Base-by-base conservation (phyloP, 2,888 invertebrate species). In the Trichacis sp. region DNA sequence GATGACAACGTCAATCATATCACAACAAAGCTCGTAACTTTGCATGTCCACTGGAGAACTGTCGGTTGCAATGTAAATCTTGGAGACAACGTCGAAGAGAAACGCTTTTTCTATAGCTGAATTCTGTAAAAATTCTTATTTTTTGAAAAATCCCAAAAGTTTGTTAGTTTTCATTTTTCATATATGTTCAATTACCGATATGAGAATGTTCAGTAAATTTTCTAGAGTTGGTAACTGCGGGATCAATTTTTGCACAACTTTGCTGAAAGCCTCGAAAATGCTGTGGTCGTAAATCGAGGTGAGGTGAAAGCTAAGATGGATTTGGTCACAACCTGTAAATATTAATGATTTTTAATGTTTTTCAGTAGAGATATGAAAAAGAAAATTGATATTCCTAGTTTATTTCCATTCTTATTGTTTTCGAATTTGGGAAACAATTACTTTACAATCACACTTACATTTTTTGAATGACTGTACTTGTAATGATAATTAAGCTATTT, bases 261-360 rank as follows among this genome's bases (percentile, higher is more conserved):
- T 99, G 76, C 97, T 98, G 86, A 98, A 98, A 9, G 99, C 99
- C 87, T 99, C 99, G 87, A 99, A 99, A 86, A 99, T 99, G 71
- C 98, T 98, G 86, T 99, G 99, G 86, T 99, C 99, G 84, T 99
- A 99, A 73, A 99, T 99, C 64, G 98, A 98, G 17, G 98, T 99
- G 67, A 98, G 87, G 84, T 99, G 97, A 87, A 97, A 98, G 80
- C 94, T 95, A 54, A 97, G 86, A 82, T 95, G 94, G 67, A 96
- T 94, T 85, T 94, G 92, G 77, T 96, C 95, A 72, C 87, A 88
- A 18, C 89, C 90, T 88, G 68, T 48, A 82, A 80, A 43, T n/a
- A n/a, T n/a, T n/a, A n/a, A n/a, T n/a, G n/a, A n/a, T n/a, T n/a
- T n/a, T n/a, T n/a, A n/a, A n/a, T n/a, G n/a, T n/a, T n/a, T n/a